phyloP scores from a whole-genome alignment of 2,113 vertebrate species.

The Indicator indicator region DNA sequence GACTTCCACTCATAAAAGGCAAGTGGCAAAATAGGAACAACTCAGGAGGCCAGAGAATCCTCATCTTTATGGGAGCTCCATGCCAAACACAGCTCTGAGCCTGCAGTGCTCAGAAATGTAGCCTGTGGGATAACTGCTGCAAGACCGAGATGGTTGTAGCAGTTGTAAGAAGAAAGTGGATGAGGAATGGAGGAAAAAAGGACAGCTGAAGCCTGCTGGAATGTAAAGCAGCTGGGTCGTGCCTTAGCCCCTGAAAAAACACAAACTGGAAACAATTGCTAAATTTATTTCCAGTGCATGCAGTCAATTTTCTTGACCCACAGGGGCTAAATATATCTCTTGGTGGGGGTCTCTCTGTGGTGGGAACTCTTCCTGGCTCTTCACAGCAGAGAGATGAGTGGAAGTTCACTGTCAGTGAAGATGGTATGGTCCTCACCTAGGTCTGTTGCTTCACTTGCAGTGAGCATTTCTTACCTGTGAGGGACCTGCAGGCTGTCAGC shows the following conservation, averaged over 20 bases:
- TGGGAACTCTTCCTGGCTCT: slow-evolving; percentile 25
- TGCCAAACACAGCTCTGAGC: background rate
- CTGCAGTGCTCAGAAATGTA: background rate
- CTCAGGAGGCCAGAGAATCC: background rate
- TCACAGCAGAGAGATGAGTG: background rate
- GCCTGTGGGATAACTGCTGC: background rate
- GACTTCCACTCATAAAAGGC: background rate
- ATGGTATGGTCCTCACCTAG: background rate
- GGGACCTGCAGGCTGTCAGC: background rate
- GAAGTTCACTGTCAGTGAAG: background rate
- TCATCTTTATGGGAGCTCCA: background rate
- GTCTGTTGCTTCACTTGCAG: background rate
- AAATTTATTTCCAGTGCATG: slow-evolving; percentile 62
- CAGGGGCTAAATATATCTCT: slow-evolving; percentile 53
- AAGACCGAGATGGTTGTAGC: background rate
- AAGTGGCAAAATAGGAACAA: background rate
- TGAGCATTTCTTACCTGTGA: background rate
- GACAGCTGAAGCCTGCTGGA: slow-evolving; percentile 55
- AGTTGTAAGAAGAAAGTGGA: background rate
- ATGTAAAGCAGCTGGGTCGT: slow-evolving; percentile 36
- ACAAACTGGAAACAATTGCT: slow-evolving; percentile 61
- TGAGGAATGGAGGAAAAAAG: background rate
- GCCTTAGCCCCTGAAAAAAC: slow-evolving; percentile 44
- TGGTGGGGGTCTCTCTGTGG: slow-evolving; percentile 23
- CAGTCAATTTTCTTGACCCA: slow-evolving; percentile 39